Base-by-base conservation (phyloP, 2,888 invertebrate genomes). In the Aethes cnicana region DNA sequence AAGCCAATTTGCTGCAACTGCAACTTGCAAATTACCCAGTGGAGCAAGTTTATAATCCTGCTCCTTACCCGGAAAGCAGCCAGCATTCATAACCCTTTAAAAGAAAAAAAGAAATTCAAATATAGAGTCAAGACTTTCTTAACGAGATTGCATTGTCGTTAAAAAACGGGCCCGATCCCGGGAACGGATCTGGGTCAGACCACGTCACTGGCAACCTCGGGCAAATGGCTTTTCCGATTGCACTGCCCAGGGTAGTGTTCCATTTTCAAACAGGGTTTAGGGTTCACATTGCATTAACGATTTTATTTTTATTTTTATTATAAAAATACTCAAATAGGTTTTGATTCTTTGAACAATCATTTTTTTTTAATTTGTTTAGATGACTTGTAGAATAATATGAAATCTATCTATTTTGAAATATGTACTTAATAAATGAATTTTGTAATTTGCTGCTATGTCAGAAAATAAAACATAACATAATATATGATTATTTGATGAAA, bases 181-280 rank as follows among this genome's bases (percentile, higher is more conserved):
- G 30, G 35, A 39, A 50, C 30, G 47, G 62, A 75, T 76, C 64
- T 77, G 63, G 82, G 82, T 79, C 81, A 73, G 58, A 69, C 69
- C 72, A 68, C 63, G 66, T 61, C 64, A 57, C 59, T 53, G 55
- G 59, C 62, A 58, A 43, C 58, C 56, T 52, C 62, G 65, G 66
- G 69, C 66, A 74, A 76, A 77, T 76, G 69, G 74, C 69, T 72
- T 73, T 76, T 67, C 73, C 74, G 69, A 75, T 73, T 70, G 68
- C 63, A 62, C 57, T 61, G 28, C 54, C 53, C 39, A 14, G 43
- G n/a, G n/a, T n/a, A 16, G 32, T 49, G 61, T 61, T 58, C 64
- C 59, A 62, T 64, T 63, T 63, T 61, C 57, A 25, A 62, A 53
- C 35, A 16, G 11, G 52, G 37, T 32, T 23, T 37, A 50, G 50